Evolutionary conservation across 2,113 vertebrate genomes (phyloP).

Genomic region (Cygnus atratus): DNA sequence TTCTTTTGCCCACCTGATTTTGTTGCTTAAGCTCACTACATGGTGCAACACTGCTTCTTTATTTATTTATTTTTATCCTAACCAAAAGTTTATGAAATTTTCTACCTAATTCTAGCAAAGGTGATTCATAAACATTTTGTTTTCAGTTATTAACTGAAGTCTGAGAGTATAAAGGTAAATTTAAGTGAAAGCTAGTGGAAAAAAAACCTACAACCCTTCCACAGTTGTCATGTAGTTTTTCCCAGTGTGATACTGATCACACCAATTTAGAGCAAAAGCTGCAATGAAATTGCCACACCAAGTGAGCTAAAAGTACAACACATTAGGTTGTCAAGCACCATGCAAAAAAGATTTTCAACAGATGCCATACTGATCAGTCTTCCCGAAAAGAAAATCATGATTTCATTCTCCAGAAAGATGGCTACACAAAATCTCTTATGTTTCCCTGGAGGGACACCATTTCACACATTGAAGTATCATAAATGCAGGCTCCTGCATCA

Average conservation of each 20-base stretch:
- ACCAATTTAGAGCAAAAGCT: background rate
- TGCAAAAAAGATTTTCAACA: background rate
- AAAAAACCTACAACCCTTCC: background rate
- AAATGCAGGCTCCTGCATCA: background rate
- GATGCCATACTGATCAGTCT: background rate
- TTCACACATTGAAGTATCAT: background rate
- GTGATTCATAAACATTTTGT: background rate
- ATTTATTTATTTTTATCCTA: background rate
- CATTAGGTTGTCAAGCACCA: background rate
- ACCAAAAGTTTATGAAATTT: background rate
- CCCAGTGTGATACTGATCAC: background rate
- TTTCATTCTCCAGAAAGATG: background rate
- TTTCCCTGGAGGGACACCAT: background rate
- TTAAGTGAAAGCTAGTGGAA: background rate
- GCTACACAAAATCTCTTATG: background rate
- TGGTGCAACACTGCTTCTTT: background rate
- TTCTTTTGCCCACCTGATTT: conserved; percentile 56
- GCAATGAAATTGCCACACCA: background rate
- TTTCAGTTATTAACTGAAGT: background rate
- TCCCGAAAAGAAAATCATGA: background rate
- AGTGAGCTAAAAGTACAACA: background rate
- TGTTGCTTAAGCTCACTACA: background rate
- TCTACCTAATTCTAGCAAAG: background rate
- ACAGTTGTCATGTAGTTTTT: background rate
- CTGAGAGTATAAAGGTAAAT: background rate